Conservation (phyloP, 2,797 vertebrate genomes). For the Odontamblyopus lacepedii region DNA sequence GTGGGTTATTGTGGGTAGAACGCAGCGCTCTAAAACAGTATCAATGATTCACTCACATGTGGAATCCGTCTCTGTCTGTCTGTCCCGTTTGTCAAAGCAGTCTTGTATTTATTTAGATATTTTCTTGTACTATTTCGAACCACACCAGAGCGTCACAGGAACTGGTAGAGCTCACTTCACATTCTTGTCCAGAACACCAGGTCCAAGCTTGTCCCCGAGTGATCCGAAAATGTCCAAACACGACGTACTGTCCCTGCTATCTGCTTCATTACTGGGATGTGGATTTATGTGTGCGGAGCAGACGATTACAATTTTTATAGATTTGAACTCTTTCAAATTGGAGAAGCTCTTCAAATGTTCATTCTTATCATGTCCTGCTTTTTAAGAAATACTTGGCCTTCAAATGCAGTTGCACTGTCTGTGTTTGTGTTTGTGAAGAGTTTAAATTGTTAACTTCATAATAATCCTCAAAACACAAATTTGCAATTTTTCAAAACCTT, state of each 20-base stretch:
- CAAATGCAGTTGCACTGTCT: too few species aligned
- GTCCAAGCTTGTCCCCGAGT: conserved; percentile 51
- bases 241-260: conserved; percentile 10
- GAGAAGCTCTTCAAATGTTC: too few species aligned
- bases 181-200: conserved; percentile 75
- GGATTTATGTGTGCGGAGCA: too few species aligned
- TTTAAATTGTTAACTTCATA: too few species aligned
- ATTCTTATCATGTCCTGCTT: too few species aligned
- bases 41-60: background rate
- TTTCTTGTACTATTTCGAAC: conserved; percentile 27
- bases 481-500: too few species aligned
- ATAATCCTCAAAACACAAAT: too few species aligned
- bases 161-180: conserved; percentile 54
- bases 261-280: too few species aligned
- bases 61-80: background rate
- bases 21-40: background rate
- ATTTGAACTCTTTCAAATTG: too few species aligned
- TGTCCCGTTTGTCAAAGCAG: conserved; percentile 18
- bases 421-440: too few species aligned
- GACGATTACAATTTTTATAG: too few species aligned
- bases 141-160: conserved; percentile 38
- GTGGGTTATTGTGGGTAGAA: background rate
- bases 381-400: too few species aligned
- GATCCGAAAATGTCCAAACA: conserved; percentile 62
- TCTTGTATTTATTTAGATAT: background rate